Percentiles rank a stretch among this genome's conserved stretches.
phyloP scores from a whole-genome alignment of 2,113 vertebrate genomes.

The Myanophis thanlyinensis region DNA sequence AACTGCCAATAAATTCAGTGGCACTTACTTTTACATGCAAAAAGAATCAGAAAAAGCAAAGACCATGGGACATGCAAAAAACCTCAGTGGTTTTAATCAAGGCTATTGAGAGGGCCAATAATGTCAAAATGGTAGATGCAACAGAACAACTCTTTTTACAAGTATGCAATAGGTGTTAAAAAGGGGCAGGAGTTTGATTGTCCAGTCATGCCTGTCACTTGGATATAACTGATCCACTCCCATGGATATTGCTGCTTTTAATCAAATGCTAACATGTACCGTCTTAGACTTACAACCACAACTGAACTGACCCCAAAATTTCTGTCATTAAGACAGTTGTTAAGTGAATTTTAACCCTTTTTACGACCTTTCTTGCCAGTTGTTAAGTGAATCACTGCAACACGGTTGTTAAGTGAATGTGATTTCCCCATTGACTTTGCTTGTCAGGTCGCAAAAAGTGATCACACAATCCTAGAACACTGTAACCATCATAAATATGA shows the following conservation, averaged over 20 bases:
- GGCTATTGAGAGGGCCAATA: not conserved
- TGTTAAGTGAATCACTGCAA: no score
- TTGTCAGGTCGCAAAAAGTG: no score
- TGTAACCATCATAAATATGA: no score
- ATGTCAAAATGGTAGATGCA: not conserved
- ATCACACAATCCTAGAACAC: no score
- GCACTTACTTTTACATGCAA: not conserved
- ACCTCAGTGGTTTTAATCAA: not conserved
- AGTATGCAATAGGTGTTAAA: not conserved
- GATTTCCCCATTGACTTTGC: no score
- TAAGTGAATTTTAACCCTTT: no score
- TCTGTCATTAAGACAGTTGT: no score
- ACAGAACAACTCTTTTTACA: not conserved
- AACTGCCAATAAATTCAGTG: not conserved
- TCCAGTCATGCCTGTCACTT: not conserved
- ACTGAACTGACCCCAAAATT: no score
- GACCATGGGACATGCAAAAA: not conserved
- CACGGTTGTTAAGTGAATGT: no score
- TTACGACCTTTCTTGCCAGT: no score
- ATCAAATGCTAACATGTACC: not conserved
- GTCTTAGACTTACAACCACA: no score
- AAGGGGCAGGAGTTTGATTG: not conserved
- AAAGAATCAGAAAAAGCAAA: not conserved
- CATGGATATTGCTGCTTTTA: not conserved
- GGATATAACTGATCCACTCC: not conserved